Evolutionary conservation across 2,113 vertebrate species (phyloP).

Genomic region (Neodon shergylaensis): DNA sequence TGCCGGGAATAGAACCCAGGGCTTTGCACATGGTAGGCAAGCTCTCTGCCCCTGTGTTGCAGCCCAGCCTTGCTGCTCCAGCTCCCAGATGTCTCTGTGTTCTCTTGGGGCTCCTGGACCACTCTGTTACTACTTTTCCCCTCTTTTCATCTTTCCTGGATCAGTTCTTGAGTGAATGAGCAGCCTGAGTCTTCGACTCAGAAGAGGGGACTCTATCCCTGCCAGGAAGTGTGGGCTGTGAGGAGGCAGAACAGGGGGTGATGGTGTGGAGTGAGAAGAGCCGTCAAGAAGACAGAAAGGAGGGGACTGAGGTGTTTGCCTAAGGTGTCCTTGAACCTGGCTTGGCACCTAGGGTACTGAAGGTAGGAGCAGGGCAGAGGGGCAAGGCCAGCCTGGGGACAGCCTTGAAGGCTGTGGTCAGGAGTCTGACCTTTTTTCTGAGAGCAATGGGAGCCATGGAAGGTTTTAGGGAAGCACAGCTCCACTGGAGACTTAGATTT

Average conservation of each 20-base stretch:
- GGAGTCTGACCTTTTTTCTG: not conserved
- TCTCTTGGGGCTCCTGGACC: not conserved
- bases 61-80: not conserved
- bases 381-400: not conserved
- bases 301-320: not conserved
- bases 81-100: not conserved
- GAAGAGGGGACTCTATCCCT: not conserved
- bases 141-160: not conserved
- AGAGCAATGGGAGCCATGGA: not conserved
- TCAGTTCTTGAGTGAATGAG: not conserved
- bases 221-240: not conserved
- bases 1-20: not conserved
- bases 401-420: not conserved
- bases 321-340: not conserved
- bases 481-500: not conserved
- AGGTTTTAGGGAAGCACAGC: not conserved
- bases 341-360: rapidly evolving
- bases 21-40: not conserved
- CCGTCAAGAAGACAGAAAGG: not conserved
- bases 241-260: not conserved
- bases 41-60: not conserved
- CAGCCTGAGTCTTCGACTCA: not conserved
- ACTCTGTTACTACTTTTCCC: no score
- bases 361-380: not conserved
- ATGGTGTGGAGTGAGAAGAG: not conserved